A percentile compares a stretch with the other conserved stretches of the same genome.
Conservation (phyloP, 2,888 invertebrate species). For the Agrilus biguttatus region DNA sequence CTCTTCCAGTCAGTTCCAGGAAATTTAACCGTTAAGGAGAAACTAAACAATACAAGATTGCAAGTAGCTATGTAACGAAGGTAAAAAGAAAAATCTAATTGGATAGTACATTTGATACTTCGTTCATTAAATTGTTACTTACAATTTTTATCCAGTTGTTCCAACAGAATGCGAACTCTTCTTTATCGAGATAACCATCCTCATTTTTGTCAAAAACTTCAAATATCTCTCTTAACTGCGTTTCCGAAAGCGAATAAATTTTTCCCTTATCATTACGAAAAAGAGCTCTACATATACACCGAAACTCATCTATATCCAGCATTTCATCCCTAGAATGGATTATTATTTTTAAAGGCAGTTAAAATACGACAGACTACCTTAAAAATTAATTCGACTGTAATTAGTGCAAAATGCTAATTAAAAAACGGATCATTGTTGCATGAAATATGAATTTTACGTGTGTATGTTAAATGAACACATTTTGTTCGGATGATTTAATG, state of each 20-base stretch:
- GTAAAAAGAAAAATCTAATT: conserved; percentile 3
- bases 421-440: not conserved
- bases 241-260: conserved; percentile 61
- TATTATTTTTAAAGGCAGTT: conserved; percentile 4
- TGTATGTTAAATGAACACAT: too few relatives aligned
- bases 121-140: conserved; percentile 21
- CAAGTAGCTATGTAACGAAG: not conserved
- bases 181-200: conserved; percentile 63
- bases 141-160: conserved; percentile 83
- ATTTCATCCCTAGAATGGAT: conserved; percentile 52
- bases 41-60: not conserved
- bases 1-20: too few relatives aligned
- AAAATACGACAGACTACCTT: conserved; percentile 4
- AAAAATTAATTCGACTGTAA: not conserved
- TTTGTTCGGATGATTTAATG: too few relatives aligned
- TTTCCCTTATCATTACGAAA: conserved; percentile 78
- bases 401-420: not conserved
- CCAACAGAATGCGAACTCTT: conserved; percentile 80
- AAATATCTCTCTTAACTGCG: conserved; percentile 60
- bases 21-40: too few relatives aligned
- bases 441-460: not conserved
- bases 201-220: conserved; percentile 65
- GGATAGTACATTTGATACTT: not conserved
- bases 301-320: conserved; percentile 63
- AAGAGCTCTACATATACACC: conserved; percentile 66